These are phyloP conservation scores for Apis cerana DNA, from an alignment of 1,140 invertebrate species.

Conservation along the genomic window DNA sequence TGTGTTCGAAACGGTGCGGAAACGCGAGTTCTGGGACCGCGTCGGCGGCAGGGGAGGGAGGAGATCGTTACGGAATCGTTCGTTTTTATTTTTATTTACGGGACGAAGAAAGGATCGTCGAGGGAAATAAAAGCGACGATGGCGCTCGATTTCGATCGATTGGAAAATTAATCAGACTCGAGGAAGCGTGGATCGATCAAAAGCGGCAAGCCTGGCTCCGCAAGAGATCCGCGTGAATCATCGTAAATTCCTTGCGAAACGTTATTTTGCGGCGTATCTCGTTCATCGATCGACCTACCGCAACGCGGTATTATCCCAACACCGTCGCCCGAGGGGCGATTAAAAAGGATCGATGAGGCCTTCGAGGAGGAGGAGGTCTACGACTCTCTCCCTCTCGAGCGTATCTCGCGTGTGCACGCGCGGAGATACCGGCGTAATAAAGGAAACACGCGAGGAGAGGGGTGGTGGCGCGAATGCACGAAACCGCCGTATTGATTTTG, in stretches of 20 bases:
- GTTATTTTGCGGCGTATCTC: neutral
- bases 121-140: too few relatives aligned
- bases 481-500: slow-evolving; percentile 66
- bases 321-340: neutral
- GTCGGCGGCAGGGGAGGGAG: neutral
- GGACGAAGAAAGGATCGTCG: too few relatives aligned
- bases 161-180: too few relatives aligned
- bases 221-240: too few relatives aligned
- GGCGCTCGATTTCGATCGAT: too few relatives aligned
- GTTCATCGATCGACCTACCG: slow-evolving; percentile 44
- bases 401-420: neutral
- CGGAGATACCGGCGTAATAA: neutral
- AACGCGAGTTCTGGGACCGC: neutral
- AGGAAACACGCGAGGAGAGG: neutral
- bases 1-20: too few relatives aligned
- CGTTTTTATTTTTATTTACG: too few relatives aligned
- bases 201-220: too few relatives aligned
- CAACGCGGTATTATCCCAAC: slow-evolving; percentile 16
- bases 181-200: too few relatives aligned
- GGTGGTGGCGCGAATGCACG: slow-evolving; percentile 5
- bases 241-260: too few relatives aligned
- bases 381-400: neutral
- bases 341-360: neutral
- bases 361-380: too few relatives aligned
- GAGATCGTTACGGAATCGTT: neutral